Evolutionary conservation across 1,140 invertebrate genomes (phyloP).

Genomic region (Habropoda laboriosa): DNA sequence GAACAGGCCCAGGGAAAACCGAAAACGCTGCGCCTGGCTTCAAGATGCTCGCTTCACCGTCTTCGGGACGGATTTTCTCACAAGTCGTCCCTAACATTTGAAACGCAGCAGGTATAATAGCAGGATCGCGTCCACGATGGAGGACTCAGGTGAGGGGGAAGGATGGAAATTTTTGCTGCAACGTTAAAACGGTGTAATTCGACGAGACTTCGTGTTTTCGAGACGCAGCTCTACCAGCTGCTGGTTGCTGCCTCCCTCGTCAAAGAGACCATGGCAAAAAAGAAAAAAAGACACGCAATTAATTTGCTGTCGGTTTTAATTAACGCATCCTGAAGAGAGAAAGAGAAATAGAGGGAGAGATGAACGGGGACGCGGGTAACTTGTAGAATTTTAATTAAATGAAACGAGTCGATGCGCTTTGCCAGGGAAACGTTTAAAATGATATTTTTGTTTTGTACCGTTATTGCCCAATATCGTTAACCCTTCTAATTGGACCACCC

Average conservation of each 20-base stretch:
- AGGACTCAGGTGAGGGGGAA: too few species aligned
- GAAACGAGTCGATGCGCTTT: constrained; percentile 17
- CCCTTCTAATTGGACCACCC: constrained; percentile 3
- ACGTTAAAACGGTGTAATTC: constrained; percentile 13
- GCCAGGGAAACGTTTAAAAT: constrained; percentile 5
- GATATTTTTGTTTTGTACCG: constrained; percentile 15
- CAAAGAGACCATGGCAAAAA: not conserved
- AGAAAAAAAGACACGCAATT: constrained; percentile 27
- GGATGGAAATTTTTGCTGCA: not conserved
- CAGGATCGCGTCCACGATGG: too few species aligned
- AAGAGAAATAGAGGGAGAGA: not conserved
- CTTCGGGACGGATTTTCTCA: too few species aligned
- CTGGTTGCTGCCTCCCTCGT: too few species aligned
- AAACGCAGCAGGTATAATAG: too few species aligned
- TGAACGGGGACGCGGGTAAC: not conserved
- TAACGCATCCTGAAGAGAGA: not conserved
- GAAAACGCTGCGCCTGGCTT: too few species aligned
- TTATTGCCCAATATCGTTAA: not conserved
- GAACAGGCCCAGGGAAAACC: too few species aligned
- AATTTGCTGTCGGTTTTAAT: constrained; percentile 31
- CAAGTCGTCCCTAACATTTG: too few species aligned
- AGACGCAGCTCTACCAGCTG: too few species aligned
- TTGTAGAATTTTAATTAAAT: constrained; percentile 44
- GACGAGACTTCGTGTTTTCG: constrained; percentile 1
- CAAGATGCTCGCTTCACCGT: too few species aligned